Conservation (phyloP, 2,888 invertebrate species). For the Synergus laeviventris region DNA sequence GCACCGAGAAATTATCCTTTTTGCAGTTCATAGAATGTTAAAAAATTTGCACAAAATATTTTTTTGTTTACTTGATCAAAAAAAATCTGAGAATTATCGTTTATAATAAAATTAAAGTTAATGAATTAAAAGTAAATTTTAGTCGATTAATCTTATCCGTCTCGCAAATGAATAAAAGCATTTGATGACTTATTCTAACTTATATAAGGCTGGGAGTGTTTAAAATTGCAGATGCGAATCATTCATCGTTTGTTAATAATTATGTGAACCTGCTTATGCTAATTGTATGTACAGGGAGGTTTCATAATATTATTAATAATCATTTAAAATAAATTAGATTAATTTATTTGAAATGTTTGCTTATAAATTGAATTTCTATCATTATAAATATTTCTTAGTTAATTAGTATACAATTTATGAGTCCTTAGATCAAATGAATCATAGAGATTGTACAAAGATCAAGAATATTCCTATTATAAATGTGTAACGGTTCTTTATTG, state of each 20-base stretch:
- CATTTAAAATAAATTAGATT: neutral
- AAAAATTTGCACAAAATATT: neutral
- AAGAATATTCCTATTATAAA: constrained; percentile 4
- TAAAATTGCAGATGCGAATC: constrained; percentile 9
- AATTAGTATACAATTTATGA: constrained; percentile 17
- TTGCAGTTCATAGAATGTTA: neutral
- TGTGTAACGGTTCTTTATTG: neutral
- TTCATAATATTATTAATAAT: neutral
- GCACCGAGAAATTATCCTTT: constrained; percentile 3
- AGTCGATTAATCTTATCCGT: constrained; percentile 7
- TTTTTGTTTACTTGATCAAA: neutral
- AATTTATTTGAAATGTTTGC: neutral
- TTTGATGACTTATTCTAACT: constrained; percentile 1
- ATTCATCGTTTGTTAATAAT: constrained; percentile 1
- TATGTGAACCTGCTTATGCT: neutral
- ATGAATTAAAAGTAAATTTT: too few relatives aligned
- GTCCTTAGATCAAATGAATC: constrained; percentile 12
- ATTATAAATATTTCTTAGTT: neutral
- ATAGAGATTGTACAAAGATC: neutral
- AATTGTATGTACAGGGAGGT: neutral
- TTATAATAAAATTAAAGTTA: neutral
- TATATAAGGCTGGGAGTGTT: constrained; percentile 11
- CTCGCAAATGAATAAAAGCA: neutral
- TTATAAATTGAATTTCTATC: neutral
- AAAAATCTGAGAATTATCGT: neutral